Conservation (phyloP, 30 jellyfish, hydroid and myxozoan genomes). For the Aurelia sp. region DNA sequence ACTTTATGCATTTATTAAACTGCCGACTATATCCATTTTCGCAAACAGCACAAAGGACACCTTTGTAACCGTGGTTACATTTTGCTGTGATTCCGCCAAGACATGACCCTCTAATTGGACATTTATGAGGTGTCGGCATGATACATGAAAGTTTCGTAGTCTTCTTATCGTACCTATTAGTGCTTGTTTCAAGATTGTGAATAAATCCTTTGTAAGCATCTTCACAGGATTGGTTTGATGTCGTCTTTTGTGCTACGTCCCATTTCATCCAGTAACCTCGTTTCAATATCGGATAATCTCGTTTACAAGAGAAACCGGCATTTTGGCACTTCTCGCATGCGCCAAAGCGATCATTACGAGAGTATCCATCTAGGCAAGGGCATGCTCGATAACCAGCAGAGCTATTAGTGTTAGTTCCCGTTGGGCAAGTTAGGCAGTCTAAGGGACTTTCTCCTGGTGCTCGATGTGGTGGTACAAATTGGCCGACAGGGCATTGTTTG, state of each 20-base stretch:
- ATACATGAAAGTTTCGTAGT: constrained; percentile 8
- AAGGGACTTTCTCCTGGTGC: constrained; percentile 48
- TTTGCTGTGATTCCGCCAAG: constrained; percentile 47
- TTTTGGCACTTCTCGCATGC: constrained; percentile 32
- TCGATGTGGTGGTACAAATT: constrained; percentile 24
- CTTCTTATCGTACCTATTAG: constrained; percentile 4
- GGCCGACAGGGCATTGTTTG: constrained; percentile 55
- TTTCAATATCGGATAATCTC: constrained; percentile 24
- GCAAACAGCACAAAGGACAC: constrained; percentile 61
- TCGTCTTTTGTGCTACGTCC: not conserved
- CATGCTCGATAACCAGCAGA: constrained; percentile 68
- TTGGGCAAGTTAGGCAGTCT: constrained; percentile 63
- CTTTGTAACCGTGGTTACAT: constrained; percentile 37
- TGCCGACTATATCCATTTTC: constrained; percentile 32
- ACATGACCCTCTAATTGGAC: constrained; percentile 57
- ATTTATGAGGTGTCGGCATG: constrained; percentile 36
- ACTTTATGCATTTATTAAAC: constrained; percentile 21
- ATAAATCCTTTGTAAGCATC: constrained; percentile 10
- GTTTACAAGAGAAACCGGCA: constrained; percentile 24
- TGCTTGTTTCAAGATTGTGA: constrained; percentile 17
- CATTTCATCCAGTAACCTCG: constrained; percentile 59
- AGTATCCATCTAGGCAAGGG: constrained; percentile 39
- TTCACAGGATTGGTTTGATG: constrained; percentile 10
- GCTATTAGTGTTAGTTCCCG: constrained; percentile 34
- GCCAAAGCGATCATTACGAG: constrained; percentile 58